Conservation (phyloP, 2,888 invertebrate genomes). For the Lucinisca nassula region DNA sequence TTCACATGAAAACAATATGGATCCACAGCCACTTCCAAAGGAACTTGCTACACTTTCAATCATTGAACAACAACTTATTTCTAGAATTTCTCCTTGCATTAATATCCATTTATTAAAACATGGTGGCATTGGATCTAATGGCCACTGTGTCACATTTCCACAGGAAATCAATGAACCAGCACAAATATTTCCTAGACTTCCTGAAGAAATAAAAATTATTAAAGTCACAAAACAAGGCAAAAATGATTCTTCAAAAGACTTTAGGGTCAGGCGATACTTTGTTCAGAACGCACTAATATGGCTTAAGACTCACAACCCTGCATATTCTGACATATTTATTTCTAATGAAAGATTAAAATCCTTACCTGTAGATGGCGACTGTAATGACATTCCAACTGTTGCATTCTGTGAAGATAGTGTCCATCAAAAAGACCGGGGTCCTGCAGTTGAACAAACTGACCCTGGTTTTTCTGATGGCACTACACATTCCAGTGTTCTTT, state of each 20-base stretch:
- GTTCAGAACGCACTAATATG: constrained; percentile 55
- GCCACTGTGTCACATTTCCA: constrained; percentile 62
- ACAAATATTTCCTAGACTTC: constrained; percentile 44
- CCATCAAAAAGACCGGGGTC: constrained; percentile 54
- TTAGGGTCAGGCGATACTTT: constrained; percentile 38
- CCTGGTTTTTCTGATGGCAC: constrained; percentile 24
- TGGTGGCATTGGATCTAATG: constrained; percentile 52
- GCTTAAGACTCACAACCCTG: constrained; percentile 61
- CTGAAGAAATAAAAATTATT: constrained; percentile 59
- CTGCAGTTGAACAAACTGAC: constrained; percentile 47
- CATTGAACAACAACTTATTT: constrained; percentile 61
- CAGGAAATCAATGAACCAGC: constrained; percentile 56
- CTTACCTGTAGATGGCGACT: constrained; percentile 44
- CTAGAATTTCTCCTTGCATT: constrained; percentile 51
- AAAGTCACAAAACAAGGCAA: constrained; percentile 51
- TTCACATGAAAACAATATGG: constrained; percentile 51
- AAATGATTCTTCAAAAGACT: constrained; percentile 54
- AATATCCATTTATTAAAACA: constrained; percentile 54
- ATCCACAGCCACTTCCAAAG: constrained; percentile 43
- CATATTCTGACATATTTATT: constrained; percentile 57
- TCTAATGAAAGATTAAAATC: constrained; percentile 26
- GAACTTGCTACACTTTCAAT: constrained; percentile 31
- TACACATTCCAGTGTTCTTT: constrained; percentile 35
- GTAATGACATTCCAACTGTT: constrained; percentile 3
- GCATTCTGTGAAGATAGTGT: not conserved